Conservation (phyloP, 2,888 invertebrate species). For the Strigamia crassipes region DNA sequence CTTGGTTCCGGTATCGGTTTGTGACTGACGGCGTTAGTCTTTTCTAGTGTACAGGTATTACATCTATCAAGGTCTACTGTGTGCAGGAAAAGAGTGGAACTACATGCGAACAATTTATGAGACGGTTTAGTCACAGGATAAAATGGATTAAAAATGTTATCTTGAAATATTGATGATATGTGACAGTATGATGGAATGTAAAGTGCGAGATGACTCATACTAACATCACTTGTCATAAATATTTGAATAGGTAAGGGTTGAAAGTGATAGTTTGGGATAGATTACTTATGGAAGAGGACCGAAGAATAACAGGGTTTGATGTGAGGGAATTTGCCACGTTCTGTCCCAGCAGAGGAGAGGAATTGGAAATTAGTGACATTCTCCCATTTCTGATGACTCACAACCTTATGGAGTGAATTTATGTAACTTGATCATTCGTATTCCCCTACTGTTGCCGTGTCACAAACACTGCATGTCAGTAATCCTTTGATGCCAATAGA, state of each 20-base stretch:
- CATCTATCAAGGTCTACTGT: too few species aligned
- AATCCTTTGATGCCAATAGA: slow-evolving; percentile 35
- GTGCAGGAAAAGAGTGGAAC: too few species aligned
- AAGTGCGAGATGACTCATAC: neutral
- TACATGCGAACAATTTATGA: too few species aligned
- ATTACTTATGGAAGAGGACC: slow-evolving; percentile 7
- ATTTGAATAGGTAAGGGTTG: slow-evolving; percentile 31
- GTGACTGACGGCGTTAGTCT: too few species aligned
- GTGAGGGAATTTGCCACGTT: slow-evolving; percentile 31
- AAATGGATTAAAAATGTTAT: slow-evolving; percentile 18
- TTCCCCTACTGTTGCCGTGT: neutral
- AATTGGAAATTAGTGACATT: slow-evolving; percentile 39
- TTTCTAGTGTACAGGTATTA: too few species aligned
- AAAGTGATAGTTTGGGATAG: neutral
- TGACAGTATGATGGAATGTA: slow-evolving; percentile 29
- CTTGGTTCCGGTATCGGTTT: too few species aligned
- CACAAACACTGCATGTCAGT: slow-evolving; percentile 33
- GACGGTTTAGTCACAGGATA: neutral
- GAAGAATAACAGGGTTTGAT: neutral
- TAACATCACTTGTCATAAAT: slow-evolving; percentile 20
- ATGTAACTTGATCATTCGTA: slow-evolving; percentile 29
- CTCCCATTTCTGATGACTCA: slow-evolving; percentile 35
- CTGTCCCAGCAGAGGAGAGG: neutral
- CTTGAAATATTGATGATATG: slow-evolving; percentile 32
- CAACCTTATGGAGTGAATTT: slow-evolving; percentile 24